These are phyloP conservation scores for Leptopilina syphax DNA, from an alignment of 2,888 invertebrate species.

Conservation along the genomic window DNA sequence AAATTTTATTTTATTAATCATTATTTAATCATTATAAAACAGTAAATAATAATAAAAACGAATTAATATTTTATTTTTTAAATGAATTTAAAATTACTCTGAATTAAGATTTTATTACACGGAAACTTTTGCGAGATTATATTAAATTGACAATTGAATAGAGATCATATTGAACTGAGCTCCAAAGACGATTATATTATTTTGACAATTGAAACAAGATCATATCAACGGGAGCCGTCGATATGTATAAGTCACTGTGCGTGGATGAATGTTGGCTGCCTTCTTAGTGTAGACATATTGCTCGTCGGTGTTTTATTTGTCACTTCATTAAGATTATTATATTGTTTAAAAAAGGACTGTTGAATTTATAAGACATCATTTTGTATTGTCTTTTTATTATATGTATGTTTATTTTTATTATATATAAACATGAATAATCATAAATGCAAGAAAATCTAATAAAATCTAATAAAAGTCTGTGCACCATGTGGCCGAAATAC, in stretches of 20 bases:
- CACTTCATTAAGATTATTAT: not conserved
- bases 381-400: not conserved
- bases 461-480: constrained; percentile 34
- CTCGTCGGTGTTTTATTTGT: not conserved
- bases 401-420: not conserved
- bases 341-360: not conserved
- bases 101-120: too few relatives aligned
- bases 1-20: too few relatives aligned
- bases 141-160: too few relatives aligned
- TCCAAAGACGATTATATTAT: too few relatives aligned
- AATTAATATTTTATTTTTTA: too few relatives aligned
- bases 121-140: too few relatives aligned
- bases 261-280: not conserved
- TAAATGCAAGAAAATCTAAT: constrained; percentile 26
- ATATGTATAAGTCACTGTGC: not conserved
- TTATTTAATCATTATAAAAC: too few relatives aligned
- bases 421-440: not conserved
- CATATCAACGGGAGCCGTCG: too few relatives aligned
- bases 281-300: not conserved
- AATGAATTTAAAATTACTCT: too few relatives aligned
- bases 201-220: too few relatives aligned
- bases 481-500: constrained; percentile 17
- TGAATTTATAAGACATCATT: not conserved
- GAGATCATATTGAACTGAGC: too few relatives aligned
- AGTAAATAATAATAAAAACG: too few relatives aligned